phyloP scores from a whole-genome alignment of 2,797 vertebrate species.

The Mus spretus region DNA sequence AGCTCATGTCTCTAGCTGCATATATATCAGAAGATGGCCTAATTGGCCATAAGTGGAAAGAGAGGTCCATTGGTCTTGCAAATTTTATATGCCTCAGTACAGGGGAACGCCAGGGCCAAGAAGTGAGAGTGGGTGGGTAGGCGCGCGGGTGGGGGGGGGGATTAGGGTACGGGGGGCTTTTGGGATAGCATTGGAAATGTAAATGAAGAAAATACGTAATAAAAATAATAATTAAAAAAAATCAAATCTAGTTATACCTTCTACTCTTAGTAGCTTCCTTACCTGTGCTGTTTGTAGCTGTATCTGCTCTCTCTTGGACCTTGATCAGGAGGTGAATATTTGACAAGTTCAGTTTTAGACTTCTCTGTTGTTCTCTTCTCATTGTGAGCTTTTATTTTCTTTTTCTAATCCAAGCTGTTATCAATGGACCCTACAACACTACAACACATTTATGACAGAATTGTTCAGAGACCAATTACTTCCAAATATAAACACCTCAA shows the following conservation, averaged over 20 bases:
- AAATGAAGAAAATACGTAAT: too few species aligned
- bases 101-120: too few species aligned
- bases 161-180: too few species aligned
- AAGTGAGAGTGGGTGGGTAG: too few species aligned
- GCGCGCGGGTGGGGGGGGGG: too few species aligned
- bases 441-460: background rate
- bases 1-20: too few species aligned
- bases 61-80: too few species aligned
- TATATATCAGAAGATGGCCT: too few species aligned
- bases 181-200: too few species aligned
- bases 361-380: background rate
- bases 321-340: background rate
- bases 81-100: too few species aligned
- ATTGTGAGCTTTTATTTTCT: background rate
- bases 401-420: background rate
- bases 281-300: background rate
- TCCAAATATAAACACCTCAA: background rate
- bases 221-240: too few species aligned
- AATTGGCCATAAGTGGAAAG: too few species aligned
- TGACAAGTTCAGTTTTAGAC: background rate
- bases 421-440: background rate
- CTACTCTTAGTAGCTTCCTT: background rate
- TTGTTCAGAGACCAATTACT: background rate
- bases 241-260: background rate
- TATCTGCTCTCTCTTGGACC: background rate